phyloP scores from a whole-genome alignment of 2,113 vertebrate genomes.

The Panthera tigris region DNA sequence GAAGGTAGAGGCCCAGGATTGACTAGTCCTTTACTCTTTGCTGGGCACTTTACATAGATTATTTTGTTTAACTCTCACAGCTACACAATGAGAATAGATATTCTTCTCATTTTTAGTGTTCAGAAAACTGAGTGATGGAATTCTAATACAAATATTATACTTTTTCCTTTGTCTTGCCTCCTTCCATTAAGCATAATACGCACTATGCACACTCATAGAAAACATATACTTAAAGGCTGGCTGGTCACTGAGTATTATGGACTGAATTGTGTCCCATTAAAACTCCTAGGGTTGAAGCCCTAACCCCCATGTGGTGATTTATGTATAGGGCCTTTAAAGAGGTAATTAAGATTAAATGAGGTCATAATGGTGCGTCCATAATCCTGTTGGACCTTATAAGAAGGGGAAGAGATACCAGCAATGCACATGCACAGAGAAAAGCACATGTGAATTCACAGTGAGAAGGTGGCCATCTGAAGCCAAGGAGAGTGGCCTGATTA shows the following conservation, averaged over 20 bases:
- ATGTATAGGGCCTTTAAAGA: not conserved
- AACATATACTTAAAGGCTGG: not conserved
- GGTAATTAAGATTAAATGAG: conserved; percentile 17
- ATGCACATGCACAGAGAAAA: not conserved
- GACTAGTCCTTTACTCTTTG: not conserved
- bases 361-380: not conserved
- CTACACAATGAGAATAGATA: not conserved
- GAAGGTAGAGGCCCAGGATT: not conserved
- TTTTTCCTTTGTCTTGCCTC: not conserved
- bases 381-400: not conserved
- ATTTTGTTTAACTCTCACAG: conserved; percentile 27
- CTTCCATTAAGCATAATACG: not conserved
- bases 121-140: conserved; percentile 18
- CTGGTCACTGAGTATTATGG: not conserved
- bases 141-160: not conserved
- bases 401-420: not conserved
- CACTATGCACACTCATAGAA: not conserved
- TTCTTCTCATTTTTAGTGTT: not conserved
- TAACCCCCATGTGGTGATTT: not conserved
- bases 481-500: not conserved
- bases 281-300: not conserved
- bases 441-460: not conserved
- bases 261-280: not conserved
- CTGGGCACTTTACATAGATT: not conserved
- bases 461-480: not conserved